A percentile compares a stretch with the other conserved stretches of the same genome.
These are phyloP conservation scores for Aramus guarauna DNA, from an alignment of 2,113 vertebrate species.

Conservation along the genomic window DNA sequence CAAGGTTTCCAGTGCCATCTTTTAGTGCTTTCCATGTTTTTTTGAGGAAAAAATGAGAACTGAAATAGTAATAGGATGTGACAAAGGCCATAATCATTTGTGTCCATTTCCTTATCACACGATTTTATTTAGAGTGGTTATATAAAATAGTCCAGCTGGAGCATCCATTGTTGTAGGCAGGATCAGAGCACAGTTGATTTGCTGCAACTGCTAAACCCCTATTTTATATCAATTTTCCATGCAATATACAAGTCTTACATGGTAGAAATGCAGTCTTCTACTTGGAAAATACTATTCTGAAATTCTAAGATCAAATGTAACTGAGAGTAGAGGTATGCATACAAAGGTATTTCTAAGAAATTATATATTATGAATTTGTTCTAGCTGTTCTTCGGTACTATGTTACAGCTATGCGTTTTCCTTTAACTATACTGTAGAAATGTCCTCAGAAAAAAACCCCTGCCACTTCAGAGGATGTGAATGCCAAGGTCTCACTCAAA, in stretches of 20 bases:
- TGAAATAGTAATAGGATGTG: not conserved
- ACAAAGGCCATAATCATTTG: not conserved
- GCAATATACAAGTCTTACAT: not conserved
- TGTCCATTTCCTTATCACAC: not conserved
- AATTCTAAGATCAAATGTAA: not conserved
- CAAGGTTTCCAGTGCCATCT: accelerated
- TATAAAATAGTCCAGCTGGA: not conserved
- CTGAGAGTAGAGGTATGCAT: not conserved
- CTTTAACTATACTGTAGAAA: not conserved
- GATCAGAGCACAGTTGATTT: not conserved
- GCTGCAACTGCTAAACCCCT: not conserved
- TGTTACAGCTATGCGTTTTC: not conserved
- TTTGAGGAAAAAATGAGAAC: not conserved
- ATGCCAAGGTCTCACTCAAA: not conserved
- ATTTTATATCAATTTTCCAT: not conserved
- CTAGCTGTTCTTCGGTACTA: not conserved
- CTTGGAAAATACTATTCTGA: not conserved
- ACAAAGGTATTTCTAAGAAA: not conserved
- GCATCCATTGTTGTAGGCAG: not conserved
- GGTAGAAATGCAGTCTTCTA: not conserved
- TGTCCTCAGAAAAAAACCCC: not conserved
- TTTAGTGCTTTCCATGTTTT: not conserved
- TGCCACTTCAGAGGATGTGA: not conserved
- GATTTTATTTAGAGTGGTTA: not conserved
- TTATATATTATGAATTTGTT: not conserved